Percentiles rank a stretch among this genome's conserved stretches.
Evolutionary conservation across 2,888 invertebrate species (phyloP).

Genomic region (Camptogramma bilineatum): DNA sequence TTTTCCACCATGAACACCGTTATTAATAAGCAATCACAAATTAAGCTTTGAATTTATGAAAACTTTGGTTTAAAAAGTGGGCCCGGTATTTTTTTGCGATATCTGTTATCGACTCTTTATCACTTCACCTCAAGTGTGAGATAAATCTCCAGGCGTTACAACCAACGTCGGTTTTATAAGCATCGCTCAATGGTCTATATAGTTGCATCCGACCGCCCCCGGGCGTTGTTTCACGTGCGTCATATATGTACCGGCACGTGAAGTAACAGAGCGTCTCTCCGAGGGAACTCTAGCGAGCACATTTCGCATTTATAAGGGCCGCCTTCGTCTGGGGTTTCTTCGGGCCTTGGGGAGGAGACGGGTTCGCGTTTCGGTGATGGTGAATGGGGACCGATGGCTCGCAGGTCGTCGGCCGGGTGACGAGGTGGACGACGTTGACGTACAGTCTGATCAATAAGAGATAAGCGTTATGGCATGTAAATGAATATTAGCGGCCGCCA

Average conservation of each 20-base stretch:
- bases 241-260: conserved; percentile 94
- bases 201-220: conserved; percentile 19
- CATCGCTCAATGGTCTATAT: conserved; percentile 8
- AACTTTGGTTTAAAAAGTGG: conserved; percentile 24
- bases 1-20: not conserved
- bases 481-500: not conserved
- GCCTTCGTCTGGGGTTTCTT: conserved; percentile 63
- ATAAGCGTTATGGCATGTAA: not conserved
- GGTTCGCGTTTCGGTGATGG: conserved; percentile 42
- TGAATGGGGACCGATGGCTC: conserved; percentile 61
- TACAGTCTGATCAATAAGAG: conserved; percentile 29
- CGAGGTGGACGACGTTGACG: conserved; percentile 68
- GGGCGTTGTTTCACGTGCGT: conserved; percentile 54
- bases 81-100: conserved; percentile 5
- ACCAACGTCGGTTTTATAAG: not conserved
- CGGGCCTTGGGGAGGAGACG: conserved; percentile 33
- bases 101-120: not conserved
- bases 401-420: conserved; percentile 74
- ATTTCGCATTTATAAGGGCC: conserved; percentile 92
- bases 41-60: conserved; percentile 3
- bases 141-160: not conserved
- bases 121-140: not conserved
- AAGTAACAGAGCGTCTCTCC: conserved; percentile 88
- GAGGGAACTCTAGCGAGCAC: conserved; percentile 91
- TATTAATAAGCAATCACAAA: not conserved